Conservation (phyloP, 2,113 vertebrate species). For the Pachyramphus minor region DNA sequence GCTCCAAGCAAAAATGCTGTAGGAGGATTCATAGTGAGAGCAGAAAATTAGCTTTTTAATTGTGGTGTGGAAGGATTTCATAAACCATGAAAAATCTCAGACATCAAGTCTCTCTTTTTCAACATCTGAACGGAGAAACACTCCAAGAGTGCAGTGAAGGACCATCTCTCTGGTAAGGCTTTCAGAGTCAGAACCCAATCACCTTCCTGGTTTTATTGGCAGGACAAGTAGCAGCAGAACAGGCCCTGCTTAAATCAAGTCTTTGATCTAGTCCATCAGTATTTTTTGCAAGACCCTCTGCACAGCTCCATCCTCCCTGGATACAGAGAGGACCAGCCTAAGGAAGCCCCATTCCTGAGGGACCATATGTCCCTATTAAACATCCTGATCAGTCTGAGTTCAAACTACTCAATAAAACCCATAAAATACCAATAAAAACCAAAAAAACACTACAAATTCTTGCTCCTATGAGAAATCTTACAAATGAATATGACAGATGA, state of each 20-base stretch:
- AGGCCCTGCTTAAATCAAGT: background rate
- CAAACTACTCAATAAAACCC: background rate
- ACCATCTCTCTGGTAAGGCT: background rate
- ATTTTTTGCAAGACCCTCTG: background rate
- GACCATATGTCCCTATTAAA: background rate
- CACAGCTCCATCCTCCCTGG: background rate
- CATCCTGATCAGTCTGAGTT: background rate
- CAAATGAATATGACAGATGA: background rate
- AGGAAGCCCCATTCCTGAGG: background rate
- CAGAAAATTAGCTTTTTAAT: background rate
- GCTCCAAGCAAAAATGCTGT: background rate
- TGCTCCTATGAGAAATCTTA: background rate
- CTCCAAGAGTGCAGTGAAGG: background rate
- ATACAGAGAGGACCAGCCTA: background rate
- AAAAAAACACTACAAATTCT: background rate
- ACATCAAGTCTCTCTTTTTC: background rate
- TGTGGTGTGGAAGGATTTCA: background rate
- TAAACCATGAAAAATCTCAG: background rate
- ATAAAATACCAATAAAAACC: background rate
- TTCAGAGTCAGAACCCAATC: background rate
- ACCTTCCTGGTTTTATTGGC: background rate
- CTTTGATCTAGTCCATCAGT: background rate
- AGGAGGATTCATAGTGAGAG: background rate
- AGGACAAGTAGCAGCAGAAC: background rate
- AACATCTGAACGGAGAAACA: background rate